A percentile compares a stretch with the other conserved stretches of the same genome.
Conservation (phyloP, 2,888 invertebrate species). For the Noctua fimbriata region DNA sequence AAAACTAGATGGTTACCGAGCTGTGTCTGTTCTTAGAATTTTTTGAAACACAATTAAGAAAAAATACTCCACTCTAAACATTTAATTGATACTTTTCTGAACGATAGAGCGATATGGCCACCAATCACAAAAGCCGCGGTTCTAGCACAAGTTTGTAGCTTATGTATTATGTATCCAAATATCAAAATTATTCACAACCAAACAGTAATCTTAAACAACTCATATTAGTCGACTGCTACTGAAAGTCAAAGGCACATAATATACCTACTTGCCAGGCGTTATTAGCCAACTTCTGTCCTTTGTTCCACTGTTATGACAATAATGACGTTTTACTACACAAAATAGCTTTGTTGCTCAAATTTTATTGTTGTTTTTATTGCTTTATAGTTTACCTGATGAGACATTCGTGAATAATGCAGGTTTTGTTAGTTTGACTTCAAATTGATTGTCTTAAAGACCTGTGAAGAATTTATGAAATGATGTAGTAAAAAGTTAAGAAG, state of each 20-base stretch:
- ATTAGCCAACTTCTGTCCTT: constrained; percentile 61
- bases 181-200: constrained; percentile 29
- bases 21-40: too few species aligned
- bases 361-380: constrained; percentile 61
- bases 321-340: constrained; percentile 48
- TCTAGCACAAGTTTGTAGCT: not conserved
- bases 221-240: constrained; percentile 21
- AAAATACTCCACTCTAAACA: too few species aligned
- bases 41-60: too few species aligned
- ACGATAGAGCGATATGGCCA: not conserved
- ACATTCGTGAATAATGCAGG: constrained; percentile 7
- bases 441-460: not conserved
- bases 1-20: too few species aligned
- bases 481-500: not conserved
- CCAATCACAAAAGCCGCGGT: not conserved
- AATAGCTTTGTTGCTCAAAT: constrained; percentile 57
- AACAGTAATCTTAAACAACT: constrained; percentile 22
- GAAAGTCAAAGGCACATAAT: constrained; percentile 39
- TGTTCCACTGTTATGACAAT: constrained; percentile 49
- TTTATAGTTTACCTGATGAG: constrained; percentile 41
- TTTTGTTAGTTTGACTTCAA: not conserved
- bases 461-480: not conserved
- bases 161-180: not conserved
- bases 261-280: constrained; percentile 32
- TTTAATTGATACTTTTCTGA: too few species aligned